A percentile compares a stretch with the other conserved stretches of the same genome.
Evolutionary conservation across 35 echinoderm and acorn worm species (phyloP).

Genomic region (Antedon bifida): DNA sequence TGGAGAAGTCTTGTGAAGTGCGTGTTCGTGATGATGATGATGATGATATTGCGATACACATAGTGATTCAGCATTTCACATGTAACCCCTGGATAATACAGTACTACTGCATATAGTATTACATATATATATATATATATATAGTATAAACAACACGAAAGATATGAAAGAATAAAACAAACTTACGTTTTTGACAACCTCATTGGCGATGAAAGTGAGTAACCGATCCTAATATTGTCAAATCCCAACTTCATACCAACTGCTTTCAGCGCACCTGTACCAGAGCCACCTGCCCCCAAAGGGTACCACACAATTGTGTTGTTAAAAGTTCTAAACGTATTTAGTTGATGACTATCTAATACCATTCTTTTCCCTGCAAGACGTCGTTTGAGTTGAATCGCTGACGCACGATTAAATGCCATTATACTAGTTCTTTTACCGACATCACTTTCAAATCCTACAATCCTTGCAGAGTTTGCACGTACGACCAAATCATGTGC

Average conservation of each 20-base stretch:
- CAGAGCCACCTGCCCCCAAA: background rate
- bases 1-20: too few relatives aligned
- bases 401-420: background rate
- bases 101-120: too few relatives aligned
- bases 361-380: background rate
- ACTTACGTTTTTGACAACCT: background rate
- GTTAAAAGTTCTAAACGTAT: background rate
- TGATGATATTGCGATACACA: too few relatives aligned
- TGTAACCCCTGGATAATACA: too few relatives aligned
- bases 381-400: background rate
- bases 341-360: background rate
- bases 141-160: too few relatives aligned
- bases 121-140: too few relatives aligned
- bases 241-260: background rate
- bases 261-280: background rate
- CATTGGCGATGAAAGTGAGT: background rate
- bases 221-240: background rate
- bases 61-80: too few relatives aligned
- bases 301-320: background rate
- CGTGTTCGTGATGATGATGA: too few relatives aligned
- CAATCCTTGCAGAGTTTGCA: background rate
- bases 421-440: background rate
- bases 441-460: background rate
- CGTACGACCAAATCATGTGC: conserved; percentile 17
- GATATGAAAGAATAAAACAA: too few relatives aligned